Base-by-base conservation (phyloP, 2,888 invertebrate species). In the Leucophenga maculata region DNA sequence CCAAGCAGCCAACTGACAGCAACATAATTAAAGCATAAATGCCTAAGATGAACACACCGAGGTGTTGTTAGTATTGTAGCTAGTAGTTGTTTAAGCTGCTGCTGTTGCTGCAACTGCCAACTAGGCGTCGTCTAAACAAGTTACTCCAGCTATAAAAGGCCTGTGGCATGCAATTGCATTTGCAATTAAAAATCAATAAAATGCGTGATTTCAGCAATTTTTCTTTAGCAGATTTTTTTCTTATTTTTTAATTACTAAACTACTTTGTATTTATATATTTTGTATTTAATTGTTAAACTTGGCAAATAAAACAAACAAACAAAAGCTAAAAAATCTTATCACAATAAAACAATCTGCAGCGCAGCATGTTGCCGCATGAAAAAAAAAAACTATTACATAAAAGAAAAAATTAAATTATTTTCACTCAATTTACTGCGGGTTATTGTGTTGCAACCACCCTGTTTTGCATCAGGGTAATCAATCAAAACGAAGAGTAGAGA, bases 141-240 rank as follows among this genome's bases (percentile, higher is more conserved):
- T 60, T 60, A 54, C 54, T 46, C 18, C 14, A 31, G 32, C 65
- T 65, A 54, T 65, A 65, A 69, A 69, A 69, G 67, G 69, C 60
- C 16, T 72, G 72, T 75, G 79, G 83, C 79, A 82, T 84, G 85
- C 85, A 81, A 83, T 76, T 46, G 18, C 75, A 84, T 83, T 76
- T 77, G 85, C 84, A 83, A 83, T 83, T 83, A 83, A 83, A 83
- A 83, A 83, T 84, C 83, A 83, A 84, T 83, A 83, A 84, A 83
- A 83, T 81, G 80, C 82, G 80, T 83, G 80, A 81, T 83, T 83
- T 83, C 76, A 79, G 83, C 76, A 78, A 83, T 80, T 65, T 50
- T 46, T 50, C 57, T 62, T 68, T 52, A 55, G 11, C 46, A 6
- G 48, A 55, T 32, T 69, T 46, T 55, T 46, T 68, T 66, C 20